Conservation (phyloP, 2,888 invertebrate species). For the Eilema caniola region DNA sequence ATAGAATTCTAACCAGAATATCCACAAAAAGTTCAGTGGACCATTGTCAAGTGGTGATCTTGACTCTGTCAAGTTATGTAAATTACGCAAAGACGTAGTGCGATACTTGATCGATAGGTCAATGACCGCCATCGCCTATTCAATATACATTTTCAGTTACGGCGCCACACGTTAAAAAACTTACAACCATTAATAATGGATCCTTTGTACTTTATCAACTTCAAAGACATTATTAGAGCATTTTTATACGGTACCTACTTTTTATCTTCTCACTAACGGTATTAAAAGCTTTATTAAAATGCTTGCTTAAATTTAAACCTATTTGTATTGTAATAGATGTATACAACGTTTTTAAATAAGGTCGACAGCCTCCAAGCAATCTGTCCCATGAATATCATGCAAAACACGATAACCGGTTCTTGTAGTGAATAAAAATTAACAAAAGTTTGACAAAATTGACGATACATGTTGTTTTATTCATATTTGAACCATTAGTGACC, state of each 20-base stretch:
- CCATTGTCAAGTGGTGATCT: slow-evolving; percentile 78
- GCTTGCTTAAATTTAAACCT: slow-evolving; percentile 72
- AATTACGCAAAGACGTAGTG: slow-evolving; percentile 78
- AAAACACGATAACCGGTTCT: slow-evolving; percentile 65
- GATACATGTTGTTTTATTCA: slow-evolving; percentile 6
- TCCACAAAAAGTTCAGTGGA: slow-evolving; percentile 71
- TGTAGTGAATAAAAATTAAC: slow-evolving; percentile 48
- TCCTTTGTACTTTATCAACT: slow-evolving; percentile 56
- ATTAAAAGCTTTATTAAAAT: slow-evolving; percentile 61
- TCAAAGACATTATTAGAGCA: slow-evolving; percentile 51
- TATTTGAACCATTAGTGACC: not conserved
- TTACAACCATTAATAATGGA: slow-evolving; percentile 59
- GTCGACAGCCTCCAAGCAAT: slow-evolving; percentile 72
- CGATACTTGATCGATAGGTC: slow-evolving; percentile 80
- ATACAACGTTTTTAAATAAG: slow-evolving; percentile 68
- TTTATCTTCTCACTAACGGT: slow-evolving; percentile 64
- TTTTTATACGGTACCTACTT: slow-evolving; percentile 56
- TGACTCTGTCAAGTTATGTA: slow-evolving; percentile 83
- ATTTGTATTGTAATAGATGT: slow-evolving; percentile 70
- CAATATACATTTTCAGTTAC: slow-evolving; percentile 59
- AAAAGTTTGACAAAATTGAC: slow-evolving; percentile 23
- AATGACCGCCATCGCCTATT: slow-evolving; percentile 75
- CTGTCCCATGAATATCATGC: slow-evolving; percentile 72
- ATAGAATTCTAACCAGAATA: slow-evolving; percentile 52
- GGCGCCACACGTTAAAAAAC: slow-evolving; percentile 56